Evolutionary conservation across 2,888 invertebrate genomes (phyloP).

Genomic region (Eulithis testata): DNA sequence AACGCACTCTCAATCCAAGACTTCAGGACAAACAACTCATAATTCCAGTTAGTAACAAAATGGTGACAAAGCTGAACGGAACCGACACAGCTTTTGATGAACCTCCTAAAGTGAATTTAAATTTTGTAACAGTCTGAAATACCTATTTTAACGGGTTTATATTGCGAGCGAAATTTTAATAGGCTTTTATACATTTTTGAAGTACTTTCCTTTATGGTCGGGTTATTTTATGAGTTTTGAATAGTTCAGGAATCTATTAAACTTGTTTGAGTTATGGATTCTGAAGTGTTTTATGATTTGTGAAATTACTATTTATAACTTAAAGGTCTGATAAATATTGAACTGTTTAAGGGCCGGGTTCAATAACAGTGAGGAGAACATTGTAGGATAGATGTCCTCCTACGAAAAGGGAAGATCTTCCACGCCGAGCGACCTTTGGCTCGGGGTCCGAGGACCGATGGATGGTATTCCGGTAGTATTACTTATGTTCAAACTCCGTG

Average conservation of each 20-base stretch:
- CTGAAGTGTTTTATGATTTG: constrained; percentile 7
- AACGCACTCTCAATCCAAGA: no score
- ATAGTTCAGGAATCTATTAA: constrained; percentile 28
- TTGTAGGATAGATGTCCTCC: no score
- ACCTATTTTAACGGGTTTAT: constrained; percentile 17
- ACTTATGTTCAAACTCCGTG: no score
- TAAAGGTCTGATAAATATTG: neutral
- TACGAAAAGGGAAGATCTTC: no score
- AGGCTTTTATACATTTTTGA: constrained; percentile 26
- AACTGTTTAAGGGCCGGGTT: neutral
- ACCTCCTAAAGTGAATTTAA: constrained; percentile 19
- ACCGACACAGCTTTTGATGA: constrained; percentile 19
- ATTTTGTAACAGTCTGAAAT: constrained; percentile 15
- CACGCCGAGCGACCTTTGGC: no score
- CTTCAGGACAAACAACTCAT: no score
- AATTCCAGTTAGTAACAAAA: constrained; percentile 3
- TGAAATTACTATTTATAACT: constrained; percentile 5
- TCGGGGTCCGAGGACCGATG: no score
- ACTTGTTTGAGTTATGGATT: constrained; percentile 11
- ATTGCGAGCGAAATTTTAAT: constrained; percentile 20
- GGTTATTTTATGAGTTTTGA: constrained; percentile 23
- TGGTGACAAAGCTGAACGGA: constrained; percentile 14
- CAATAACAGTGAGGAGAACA: no score
- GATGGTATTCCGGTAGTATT: no score
- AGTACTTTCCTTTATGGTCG: constrained; percentile 19